Base-by-base conservation (phyloP, 2,888 invertebrate species). In the Onchidella celtica region DNA sequence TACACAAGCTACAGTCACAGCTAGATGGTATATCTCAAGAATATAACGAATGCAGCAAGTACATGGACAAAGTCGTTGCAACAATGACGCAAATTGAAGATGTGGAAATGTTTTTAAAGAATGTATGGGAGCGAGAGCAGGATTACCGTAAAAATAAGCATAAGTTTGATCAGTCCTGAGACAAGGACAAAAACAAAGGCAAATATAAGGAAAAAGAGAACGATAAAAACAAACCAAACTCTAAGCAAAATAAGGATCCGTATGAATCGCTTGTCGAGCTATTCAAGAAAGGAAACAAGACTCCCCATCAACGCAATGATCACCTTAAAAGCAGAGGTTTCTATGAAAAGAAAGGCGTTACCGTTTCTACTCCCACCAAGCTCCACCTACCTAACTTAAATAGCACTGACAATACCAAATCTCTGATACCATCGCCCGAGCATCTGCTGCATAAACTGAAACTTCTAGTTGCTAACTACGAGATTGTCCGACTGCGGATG, bases 1-100 rank as follows among this genome's bases (percentile, higher is more conserved):
- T 87, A n/a, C 72, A 34, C n/a, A 70, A 79, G 34, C 72, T 88
- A 17, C 76, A 83, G 65, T 72, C 84, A 11, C 82, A 81, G 17
- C 66, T 88, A 21, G 83, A 84, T 27, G 83, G 83, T 73, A 84
- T 87, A 1, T 84, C 84, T 27, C 78, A 77, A 36, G 88, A 88
- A 75, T 88, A 88, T 59, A 83, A 84, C 14, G 86, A 86, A 36
- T 88, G 87, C 79, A 79, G 84, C 29, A 61, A 78, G 63, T 87
- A 85, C 82, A 79, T 88, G 75, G 82, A 83, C 66, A 72, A 80
- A 21, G 69, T 78, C 9, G 66, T 61, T 24, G 59, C 69, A 14
- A 72, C 81, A 21, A 27, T 77, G 9, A 27, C 63, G 21, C 72
- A 79, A 63, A 73, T 79, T 21, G n/a, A 61, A 0, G 55, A 74